A percentile compares a stretch with the other conserved stretches of the same genome.
These are phyloP conservation scores for Crotophaga sulcirostris DNA, from an alignment of 2,113 vertebrate species.

Conservation along the genomic window DNA sequence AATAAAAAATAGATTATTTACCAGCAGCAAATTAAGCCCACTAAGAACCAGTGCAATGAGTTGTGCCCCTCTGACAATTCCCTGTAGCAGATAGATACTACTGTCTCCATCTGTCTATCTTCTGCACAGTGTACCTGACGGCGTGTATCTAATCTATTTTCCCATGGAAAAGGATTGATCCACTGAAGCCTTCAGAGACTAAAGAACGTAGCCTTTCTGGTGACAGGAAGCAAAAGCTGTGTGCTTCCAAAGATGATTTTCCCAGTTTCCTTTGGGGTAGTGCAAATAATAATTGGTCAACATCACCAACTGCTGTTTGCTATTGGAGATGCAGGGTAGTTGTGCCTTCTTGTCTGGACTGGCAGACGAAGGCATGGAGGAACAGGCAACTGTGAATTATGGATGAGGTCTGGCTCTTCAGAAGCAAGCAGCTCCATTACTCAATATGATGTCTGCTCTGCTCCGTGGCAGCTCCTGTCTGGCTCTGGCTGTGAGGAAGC, in stretches of 20 bases:
- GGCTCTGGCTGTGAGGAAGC: background rate
- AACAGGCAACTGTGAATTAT: background rate
- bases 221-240: slow-evolving; percentile 28
- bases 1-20: slow-evolving; percentile 72
- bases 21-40: slow-evolving; percentile 66
- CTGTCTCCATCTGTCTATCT: slow-evolving; percentile 59
- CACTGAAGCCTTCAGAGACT: slow-evolving; percentile 27
- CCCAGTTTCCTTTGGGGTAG: slow-evolving; percentile 6
- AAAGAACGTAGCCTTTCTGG: slow-evolving; percentile 43
- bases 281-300: slow-evolving; percentile 53
- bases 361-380: background rate
- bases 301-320: background rate
- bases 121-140: slow-evolving; percentile 16
- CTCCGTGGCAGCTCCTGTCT: background rate
- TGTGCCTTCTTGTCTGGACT: background rate
- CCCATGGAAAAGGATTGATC: slow-evolving; percentile 52
- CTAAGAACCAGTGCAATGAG: slow-evolving; percentile 53
- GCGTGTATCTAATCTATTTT: slow-evolving; percentile 49
- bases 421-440: background rate
- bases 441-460: background rate
- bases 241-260: background rate
- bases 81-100: slow-evolving; percentile 35
- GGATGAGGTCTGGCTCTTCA: background rate
- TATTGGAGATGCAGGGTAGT: background rate
- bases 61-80: slow-evolving; percentile 57